These are phyloP conservation scores for Danio choprae DNA, from an alignment of 2,797 vertebrate genomes.

Conservation along the genomic window DNA sequence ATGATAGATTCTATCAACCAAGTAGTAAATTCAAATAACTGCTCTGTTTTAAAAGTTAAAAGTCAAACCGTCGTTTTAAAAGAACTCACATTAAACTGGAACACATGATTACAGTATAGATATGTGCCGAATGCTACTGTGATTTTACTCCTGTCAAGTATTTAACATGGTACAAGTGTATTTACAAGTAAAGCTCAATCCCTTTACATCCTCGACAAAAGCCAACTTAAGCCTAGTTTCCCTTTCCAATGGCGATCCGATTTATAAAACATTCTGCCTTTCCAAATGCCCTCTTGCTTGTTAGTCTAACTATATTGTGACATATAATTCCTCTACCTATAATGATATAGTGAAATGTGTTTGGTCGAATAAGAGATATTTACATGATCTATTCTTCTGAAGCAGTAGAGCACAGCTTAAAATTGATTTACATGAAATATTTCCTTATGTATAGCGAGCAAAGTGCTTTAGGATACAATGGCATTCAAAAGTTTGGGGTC, in stretches of 20 bases:
- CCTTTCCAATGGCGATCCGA: constrained; percentile 3
- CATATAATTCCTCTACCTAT: constrained; percentile 6
- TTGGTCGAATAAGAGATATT: constrained; percentile 6
- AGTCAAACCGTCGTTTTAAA: constrained; percentile 32
- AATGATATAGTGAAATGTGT: neutral
- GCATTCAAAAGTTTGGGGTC: neutral
- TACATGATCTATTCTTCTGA: constrained; percentile 19
- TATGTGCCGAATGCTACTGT: constrained; percentile 37
- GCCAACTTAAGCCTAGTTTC: neutral
- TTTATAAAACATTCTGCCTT: neutral
- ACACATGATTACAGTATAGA: constrained; percentile 30
- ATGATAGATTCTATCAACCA: constrained; percentile 48
- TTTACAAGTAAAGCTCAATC: constrained; percentile 37
- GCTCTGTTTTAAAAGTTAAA: constrained; percentile 38
- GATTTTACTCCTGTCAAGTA: constrained; percentile 26
- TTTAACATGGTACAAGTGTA: constrained; percentile 36
- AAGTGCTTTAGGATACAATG: constrained; percentile 21
- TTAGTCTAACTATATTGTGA: constrained; percentile 26
- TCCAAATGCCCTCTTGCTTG: neutral
- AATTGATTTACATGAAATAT: constrained; percentile 36
- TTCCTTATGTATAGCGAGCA: constrained; percentile 18
- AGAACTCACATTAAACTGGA: constrained; percentile 35
- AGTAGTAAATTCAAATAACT: constrained; percentile 28
- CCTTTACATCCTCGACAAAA: constrained; percentile 6
- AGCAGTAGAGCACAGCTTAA: constrained; percentile 3